Conservation (phyloP, 2,888 invertebrate species). For the Xanthia icteritia region DNA sequence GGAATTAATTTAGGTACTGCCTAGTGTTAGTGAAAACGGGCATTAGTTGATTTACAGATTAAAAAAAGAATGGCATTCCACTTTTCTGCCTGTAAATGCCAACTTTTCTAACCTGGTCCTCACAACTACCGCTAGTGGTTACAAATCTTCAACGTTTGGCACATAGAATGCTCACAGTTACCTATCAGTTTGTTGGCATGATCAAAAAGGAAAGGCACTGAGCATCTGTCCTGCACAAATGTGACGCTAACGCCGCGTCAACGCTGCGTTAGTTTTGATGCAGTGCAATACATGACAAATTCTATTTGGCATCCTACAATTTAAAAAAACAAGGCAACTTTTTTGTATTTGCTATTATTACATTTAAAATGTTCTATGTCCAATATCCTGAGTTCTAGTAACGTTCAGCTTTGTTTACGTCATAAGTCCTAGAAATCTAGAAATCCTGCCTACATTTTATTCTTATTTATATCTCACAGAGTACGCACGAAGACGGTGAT, state of each 20-base stretch:
- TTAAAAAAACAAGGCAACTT: background rate
- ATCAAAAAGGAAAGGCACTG: background rate
- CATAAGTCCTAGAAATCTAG: background rate
- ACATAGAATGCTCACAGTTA: background rate
- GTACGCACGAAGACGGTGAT: constrained; percentile 51
- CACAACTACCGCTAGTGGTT: background rate
- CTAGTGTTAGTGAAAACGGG: background rate
- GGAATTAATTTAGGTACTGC: background rate
- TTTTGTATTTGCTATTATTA: constrained; percentile 2
- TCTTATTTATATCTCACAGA: constrained; percentile 61
- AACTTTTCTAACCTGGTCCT: background rate
- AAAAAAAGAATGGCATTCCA: background rate
- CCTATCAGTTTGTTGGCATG: background rate
- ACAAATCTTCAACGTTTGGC: background rate
- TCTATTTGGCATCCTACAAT: background rate
- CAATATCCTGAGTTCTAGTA: constrained; percentile 1
- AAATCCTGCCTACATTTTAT: constrained; percentile 33
- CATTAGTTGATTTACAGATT: background rate
- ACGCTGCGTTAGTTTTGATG: background rate
- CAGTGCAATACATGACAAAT: background rate
- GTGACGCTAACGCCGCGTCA: background rate
- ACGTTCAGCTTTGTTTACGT: background rate
- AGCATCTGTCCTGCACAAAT: background rate
- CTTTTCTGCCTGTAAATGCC: background rate
- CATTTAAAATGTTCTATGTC: background rate